Evolutionary conservation across 1,140 invertebrate genomes (phyloP).

Genomic region (Hyposmocoma kahamanoa): DNA sequence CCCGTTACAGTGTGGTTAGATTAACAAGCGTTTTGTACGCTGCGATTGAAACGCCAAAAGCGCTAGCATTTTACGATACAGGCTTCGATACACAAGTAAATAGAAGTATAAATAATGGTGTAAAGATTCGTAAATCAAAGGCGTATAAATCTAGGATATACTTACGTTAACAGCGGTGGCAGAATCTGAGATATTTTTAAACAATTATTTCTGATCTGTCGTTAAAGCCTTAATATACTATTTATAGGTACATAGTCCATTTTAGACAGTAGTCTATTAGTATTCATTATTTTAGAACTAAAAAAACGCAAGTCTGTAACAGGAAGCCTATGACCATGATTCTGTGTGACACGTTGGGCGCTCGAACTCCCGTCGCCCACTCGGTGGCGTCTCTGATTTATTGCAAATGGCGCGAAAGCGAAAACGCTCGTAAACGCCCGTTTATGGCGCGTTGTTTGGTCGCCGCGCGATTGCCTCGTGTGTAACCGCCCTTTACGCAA

Average conservation of each 20-base stretch:
- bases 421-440: constrained; percentile 63
- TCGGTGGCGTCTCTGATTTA: constrained; percentile 59
- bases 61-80: not conserved
- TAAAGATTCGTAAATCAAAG: too few relatives aligned
- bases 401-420: constrained; percentile 70
- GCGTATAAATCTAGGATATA: too few relatives aligned
- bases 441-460: constrained; percentile 56
- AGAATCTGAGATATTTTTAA: too few relatives aligned
- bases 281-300: not conserved
- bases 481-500: constrained; percentile 30
- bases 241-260: too few relatives aligned
- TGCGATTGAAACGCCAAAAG: too few relatives aligned
- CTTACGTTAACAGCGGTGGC: too few relatives aligned
- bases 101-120: too few relatives aligned
- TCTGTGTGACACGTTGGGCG: constrained; percentile 26
- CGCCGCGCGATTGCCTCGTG: constrained; percentile 40
- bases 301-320: constrained; percentile 13
- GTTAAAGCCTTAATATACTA: too few relatives aligned
- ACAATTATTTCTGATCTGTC: too few relatives aligned
- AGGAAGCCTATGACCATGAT: constrained; percentile 24
- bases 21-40: too few relatives aligned
- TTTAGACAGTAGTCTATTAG: too few relatives aligned
- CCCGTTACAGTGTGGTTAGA: too few relatives aligned
- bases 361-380: constrained; percentile 43
- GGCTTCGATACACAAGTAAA: not conserved